These are phyloP conservation scores for Lucilia sericata DNA, from an alignment of 1,140 invertebrate species.

Conservation along the genomic window DNA sequence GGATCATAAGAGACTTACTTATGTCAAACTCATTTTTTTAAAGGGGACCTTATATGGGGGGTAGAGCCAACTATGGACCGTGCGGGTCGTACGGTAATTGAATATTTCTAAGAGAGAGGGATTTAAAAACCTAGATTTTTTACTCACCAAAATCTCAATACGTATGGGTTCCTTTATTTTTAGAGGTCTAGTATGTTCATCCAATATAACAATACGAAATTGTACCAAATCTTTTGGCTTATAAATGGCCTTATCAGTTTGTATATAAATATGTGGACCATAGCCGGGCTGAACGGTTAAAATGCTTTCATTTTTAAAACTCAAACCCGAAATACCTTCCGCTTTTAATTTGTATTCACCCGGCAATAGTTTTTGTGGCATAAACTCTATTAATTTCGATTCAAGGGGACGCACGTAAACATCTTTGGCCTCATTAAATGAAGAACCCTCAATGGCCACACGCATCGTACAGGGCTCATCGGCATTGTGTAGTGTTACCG, in stretches of 20 bases:
- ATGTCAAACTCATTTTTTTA: too few relatives aligned
- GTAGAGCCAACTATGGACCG: too few relatives aligned
- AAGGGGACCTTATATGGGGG: too few relatives aligned
- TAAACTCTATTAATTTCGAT: slow-evolving; percentile 76
- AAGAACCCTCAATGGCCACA: slow-evolving; percentile 78
- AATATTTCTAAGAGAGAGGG: too few relatives aligned
- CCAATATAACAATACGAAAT: slow-evolving; percentile 85
- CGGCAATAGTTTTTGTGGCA: slow-evolving; percentile 76
- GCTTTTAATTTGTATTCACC: slow-evolving; percentile 84
- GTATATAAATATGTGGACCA: slow-evolving; percentile 90
- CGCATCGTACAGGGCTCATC: slow-evolving; percentile 74
- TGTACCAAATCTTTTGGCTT: slow-evolving; percentile 87
- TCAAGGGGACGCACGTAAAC: slow-evolving; percentile 77
- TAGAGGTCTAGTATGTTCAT: slow-evolving; percentile 78
- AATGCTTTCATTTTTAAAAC: slow-evolving; percentile 79
- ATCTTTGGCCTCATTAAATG: slow-evolving; percentile 77
- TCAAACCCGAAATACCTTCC: slow-evolving; percentile 78
- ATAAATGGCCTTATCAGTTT: slow-evolving; percentile 95
- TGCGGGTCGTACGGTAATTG: too few relatives aligned
- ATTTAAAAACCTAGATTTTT: too few relatives aligned
- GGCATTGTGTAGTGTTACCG: slow-evolving; percentile 76
- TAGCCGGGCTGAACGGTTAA: slow-evolving; percentile 84
- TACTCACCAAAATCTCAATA: slow-evolving; percentile 52
- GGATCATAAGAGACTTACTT: too few relatives aligned
- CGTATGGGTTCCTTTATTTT: slow-evolving; percentile 61